Percentiles rank a stretch among this genome's conserved stretches.
phyloP scores from a whole-genome alignment of 2,888 invertebrate species.

The Phaedon cochleariae region DNA sequence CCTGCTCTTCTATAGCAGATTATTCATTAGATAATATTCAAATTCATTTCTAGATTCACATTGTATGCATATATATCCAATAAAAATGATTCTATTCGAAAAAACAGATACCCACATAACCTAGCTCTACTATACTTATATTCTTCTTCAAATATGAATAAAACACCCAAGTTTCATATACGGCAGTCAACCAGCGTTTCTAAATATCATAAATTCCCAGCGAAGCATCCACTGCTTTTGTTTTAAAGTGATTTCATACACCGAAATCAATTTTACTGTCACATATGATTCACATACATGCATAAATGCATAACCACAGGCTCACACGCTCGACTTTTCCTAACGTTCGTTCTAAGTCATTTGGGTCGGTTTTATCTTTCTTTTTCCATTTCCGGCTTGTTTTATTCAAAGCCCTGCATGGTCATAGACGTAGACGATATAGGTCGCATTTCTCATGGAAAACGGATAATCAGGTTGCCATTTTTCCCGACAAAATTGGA shows the following conservation, averaged over 20 bases:
- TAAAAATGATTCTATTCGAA: too few species aligned
- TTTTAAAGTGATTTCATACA: conserved; percentile 44
- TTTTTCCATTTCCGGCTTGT: conserved; percentile 57
- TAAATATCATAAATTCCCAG: conserved; percentile 22
- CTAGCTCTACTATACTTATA: too few species aligned
- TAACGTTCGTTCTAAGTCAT: conserved; percentile 42
- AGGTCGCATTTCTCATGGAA: too few species aligned
- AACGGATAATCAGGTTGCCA: too few species aligned
- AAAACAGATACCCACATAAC: too few species aligned
- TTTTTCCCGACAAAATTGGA: too few species aligned
- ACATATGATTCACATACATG: conserved; percentile 52
- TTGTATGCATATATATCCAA: too few species aligned
- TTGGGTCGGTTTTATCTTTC: conserved; percentile 54
- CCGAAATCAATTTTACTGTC: conserved; percentile 50
- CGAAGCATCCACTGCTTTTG: conserved; percentile 30
- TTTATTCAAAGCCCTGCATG: conserved; percentile 51
- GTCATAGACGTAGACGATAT: background rate
- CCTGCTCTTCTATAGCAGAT: too few species aligned
- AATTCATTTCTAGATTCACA: too few species aligned
- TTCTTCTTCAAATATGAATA: background rate
- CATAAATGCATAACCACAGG: conserved; percentile 52
- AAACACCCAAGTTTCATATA: conserved; percentile 20
- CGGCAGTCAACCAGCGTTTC: conserved; percentile 26
- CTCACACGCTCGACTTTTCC: conserved; percentile 13
- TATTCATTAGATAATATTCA: too few species aligned